Conservation (phyloP, 2,888 invertebrate genomes). For the Drosophila melanosoma region DNA sequence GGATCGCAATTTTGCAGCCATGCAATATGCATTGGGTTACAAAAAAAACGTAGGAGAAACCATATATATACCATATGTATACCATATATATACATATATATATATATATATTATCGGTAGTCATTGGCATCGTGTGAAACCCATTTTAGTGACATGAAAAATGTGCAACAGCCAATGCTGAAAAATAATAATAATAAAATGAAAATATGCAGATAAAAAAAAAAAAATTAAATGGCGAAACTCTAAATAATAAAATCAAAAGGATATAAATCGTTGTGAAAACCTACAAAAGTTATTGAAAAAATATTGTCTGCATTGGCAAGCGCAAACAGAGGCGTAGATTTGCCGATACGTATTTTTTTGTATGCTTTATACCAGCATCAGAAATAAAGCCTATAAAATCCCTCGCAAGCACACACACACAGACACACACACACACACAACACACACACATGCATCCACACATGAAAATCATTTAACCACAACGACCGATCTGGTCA, state of each 20-base stretch:
- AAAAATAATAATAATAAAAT: slow-evolving; percentile 7
- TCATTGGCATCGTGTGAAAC: slow-evolving; percentile 40
- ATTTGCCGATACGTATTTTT: neutral
- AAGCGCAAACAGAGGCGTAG: slow-evolving; percentile 11
- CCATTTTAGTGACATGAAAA: slow-evolving; percentile 81
- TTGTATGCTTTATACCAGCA: neutral
- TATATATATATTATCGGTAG: slow-evolving; percentile 26
- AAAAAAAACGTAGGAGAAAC: neutral
- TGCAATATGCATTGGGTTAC: slow-evolving; percentile 50
- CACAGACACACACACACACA: neutral
- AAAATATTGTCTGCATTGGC: slow-evolving; percentile 72
- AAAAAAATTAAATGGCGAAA: slow-evolving; percentile 27
- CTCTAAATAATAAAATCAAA: slow-evolving; percentile 80
- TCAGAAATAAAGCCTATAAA: slow-evolving; percentile 37
- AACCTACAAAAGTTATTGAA: slow-evolving; percentile 67
- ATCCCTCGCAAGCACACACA: neutral
- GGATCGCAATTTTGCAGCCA: slow-evolving; percentile 1
- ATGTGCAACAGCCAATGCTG: slow-evolving; percentile 62
- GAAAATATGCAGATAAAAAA: slow-evolving; percentile 5
- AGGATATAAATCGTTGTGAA: slow-evolving; percentile 69
- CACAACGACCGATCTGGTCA: slow-evolving; percentile 57
- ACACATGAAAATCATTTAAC: slow-evolving; percentile 68
- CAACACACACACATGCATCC: neutral
- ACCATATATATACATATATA: neutral
- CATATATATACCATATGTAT: neutral